Conservation (phyloP, 2,888 invertebrate genomes). For the Chesias legatella region DNA sequence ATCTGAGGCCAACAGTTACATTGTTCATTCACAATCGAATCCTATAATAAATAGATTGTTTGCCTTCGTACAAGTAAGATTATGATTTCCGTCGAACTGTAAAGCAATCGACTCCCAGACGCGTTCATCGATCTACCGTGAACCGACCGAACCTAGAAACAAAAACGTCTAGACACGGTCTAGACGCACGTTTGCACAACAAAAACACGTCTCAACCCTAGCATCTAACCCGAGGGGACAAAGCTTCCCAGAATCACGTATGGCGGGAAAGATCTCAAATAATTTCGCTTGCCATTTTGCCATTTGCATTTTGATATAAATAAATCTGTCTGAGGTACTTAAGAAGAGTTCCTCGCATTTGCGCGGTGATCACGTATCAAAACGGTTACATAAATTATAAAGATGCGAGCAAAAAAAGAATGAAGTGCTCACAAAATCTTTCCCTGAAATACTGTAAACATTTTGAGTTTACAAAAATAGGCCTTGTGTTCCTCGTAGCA, state of each 20-base stretch:
- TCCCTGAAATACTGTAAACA: too few relatives aligned
- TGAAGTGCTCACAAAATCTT: too few relatives aligned
- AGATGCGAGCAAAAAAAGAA: too few relatives aligned
- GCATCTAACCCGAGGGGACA: constrained; percentile 18
- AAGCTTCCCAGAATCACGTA: constrained; percentile 5
- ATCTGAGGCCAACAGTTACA: too few relatives aligned
- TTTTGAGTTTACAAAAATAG: too few relatives aligned
- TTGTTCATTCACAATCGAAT: too few relatives aligned
- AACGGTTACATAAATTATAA: too few relatives aligned
- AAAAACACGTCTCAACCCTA: constrained; percentile 23
- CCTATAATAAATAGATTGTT: too few relatives aligned
- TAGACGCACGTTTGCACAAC: constrained; percentile 59
- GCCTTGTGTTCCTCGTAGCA: too few relatives aligned
- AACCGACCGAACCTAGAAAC: constrained; percentile 29
- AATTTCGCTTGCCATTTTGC: constrained; percentile 6
- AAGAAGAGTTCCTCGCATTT: constrained; percentile 6
- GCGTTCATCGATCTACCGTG: constrained; percentile 33
- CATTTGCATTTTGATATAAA: constrained; percentile 22
- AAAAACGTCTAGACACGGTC: constrained; percentile 65
- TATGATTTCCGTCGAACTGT: neutral
- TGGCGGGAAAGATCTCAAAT: constrained; percentile 11
- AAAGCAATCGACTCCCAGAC: constrained; percentile 25
- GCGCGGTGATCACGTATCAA: constrained; percentile 18
- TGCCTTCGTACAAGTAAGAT: too few relatives aligned
- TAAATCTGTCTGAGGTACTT: constrained; percentile 13